Conservation (phyloP, 2,113 vertebrate species). For the Calyptommatus sinebrachiatus region DNA sequence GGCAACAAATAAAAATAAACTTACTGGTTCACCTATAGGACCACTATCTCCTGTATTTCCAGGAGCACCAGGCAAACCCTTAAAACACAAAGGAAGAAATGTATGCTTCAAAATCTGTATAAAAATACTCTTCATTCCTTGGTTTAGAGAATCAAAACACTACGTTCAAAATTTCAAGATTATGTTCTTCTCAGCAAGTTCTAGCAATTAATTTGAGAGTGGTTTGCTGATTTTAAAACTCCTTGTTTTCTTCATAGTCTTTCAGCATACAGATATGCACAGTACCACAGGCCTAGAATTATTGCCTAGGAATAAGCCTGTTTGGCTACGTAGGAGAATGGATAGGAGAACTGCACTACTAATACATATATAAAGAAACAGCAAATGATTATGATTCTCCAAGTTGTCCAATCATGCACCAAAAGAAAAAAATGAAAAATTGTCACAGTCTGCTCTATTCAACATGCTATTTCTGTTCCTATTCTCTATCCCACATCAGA, state of each 20-base stretch:
- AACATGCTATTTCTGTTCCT: neutral
- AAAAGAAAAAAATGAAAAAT: neutral
- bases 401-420: neutral
- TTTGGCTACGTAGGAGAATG: neutral
- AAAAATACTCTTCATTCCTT: conserved; percentile 22
- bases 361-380: neutral
- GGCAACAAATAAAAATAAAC: conserved; percentile 60
- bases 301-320: neutral
- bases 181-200: neutral
- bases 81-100: conserved; percentile 45
- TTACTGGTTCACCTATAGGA: conserved; percentile 84
- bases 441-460: neutral
- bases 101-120: conserved; percentile 32
- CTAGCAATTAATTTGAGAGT: neutral
- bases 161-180: neutral
- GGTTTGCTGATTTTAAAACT: neutral
- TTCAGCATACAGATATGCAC: neutral
- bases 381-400: neutral
- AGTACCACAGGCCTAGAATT: neutral
- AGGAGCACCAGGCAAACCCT: conserved; percentile 82
- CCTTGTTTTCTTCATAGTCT: neutral
- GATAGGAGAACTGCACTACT: neutral
- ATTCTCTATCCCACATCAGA: neutral
- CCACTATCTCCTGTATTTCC: conserved; percentile 84
- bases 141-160: conserved; percentile 28